Conservation (phyloP, 2,797 vertebrate genomes). For the Pachyuromys duprasi region DNA sequence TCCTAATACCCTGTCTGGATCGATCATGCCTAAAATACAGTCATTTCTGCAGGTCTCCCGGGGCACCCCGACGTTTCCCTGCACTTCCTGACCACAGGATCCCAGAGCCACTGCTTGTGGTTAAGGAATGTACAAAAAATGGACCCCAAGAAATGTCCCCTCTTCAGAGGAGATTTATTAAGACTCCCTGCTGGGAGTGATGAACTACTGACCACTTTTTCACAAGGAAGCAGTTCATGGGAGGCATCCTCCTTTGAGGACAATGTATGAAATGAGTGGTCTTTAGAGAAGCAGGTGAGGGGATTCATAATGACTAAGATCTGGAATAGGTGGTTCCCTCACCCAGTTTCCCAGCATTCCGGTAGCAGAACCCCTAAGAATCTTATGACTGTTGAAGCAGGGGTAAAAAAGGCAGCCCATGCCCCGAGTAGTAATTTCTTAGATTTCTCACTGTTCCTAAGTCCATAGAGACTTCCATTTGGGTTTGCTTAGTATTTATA, state of each 20-base stretch:
- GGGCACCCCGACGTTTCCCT: constrained; percentile 49
- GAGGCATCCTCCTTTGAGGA: background rate
- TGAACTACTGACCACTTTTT: constrained; percentile 4
- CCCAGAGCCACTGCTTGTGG: constrained; percentile 23
- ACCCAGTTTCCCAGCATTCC: background rate
- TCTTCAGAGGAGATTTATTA: constrained; percentile 9
- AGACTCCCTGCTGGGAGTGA: constrained; percentile 21
- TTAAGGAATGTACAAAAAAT: constrained; percentile 61
- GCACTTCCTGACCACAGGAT: constrained; percentile 51
- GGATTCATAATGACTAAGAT: constrained; percentile 17
- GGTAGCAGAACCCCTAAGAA: background rate
- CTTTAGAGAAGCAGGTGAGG: constrained; percentile 43
- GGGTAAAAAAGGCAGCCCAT: background rate
- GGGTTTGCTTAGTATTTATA: too few species aligned
- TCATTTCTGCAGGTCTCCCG: constrained; percentile 54
- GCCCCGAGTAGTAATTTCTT: background rate
- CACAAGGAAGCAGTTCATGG: background rate
- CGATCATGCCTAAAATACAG: constrained; percentile 40
- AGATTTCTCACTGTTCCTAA: constrained; percentile 20
- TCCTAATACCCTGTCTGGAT: constrained; percentile 58
- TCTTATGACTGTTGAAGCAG: background rate
- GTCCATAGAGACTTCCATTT: background rate
- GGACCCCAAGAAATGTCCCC: constrained; percentile 5
- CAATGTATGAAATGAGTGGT: background rate
- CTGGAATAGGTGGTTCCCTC: background rate